Conservation (phyloP, 2,797 vertebrate genomes). For the Champsocephalus gunnari region DNA sequence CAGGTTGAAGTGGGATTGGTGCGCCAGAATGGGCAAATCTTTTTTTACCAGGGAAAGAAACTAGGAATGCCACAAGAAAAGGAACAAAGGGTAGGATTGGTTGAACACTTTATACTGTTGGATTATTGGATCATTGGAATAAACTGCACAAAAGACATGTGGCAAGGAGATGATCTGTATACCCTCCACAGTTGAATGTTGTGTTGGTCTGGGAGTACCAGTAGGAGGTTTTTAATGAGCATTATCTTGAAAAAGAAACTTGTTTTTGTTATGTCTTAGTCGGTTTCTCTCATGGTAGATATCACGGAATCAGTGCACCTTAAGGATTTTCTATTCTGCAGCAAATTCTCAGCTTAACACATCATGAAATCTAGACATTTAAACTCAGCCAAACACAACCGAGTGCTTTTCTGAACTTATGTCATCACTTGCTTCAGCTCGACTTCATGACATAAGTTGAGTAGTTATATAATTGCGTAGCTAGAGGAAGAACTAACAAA, state of each 20-base stretch:
- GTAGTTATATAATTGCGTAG: constrained; percentile 69
- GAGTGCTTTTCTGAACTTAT: constrained; percentile 58
- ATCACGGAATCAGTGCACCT: constrained; percentile 1
- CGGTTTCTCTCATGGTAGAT: constrained; percentile 27
- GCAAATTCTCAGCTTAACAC: neutral
- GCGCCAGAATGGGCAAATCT: too few species aligned
- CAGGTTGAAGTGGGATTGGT: too few species aligned
- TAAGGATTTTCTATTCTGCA: constrained; percentile 1
- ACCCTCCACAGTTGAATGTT: neutral
- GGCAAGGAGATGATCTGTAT: neutral
- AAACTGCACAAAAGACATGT: too few species aligned
- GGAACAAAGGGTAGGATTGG: too few species aligned
- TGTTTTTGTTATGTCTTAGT: constrained; percentile 51
- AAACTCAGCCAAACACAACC: constrained; percentile 21
- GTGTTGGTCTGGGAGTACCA: constrained; percentile 5
- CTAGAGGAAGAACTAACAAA: constrained; percentile 63
- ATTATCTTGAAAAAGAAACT: constrained; percentile 39
- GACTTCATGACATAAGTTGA: constrained; percentile 69
- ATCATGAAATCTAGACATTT: constrained; percentile 8
- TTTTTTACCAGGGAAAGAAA: too few species aligned
- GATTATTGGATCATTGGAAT: too few species aligned
- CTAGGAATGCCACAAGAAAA: too few species aligned
- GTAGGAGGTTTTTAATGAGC: constrained; percentile 25
- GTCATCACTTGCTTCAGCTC: constrained; percentile 53
- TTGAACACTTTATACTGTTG: too few species aligned